Percentiles rank a stretch among this genome's conserved stretches.
phyloP scores from a whole-genome alignment of 1,140 invertebrate species.

The Drosophila carrolli region DNA sequence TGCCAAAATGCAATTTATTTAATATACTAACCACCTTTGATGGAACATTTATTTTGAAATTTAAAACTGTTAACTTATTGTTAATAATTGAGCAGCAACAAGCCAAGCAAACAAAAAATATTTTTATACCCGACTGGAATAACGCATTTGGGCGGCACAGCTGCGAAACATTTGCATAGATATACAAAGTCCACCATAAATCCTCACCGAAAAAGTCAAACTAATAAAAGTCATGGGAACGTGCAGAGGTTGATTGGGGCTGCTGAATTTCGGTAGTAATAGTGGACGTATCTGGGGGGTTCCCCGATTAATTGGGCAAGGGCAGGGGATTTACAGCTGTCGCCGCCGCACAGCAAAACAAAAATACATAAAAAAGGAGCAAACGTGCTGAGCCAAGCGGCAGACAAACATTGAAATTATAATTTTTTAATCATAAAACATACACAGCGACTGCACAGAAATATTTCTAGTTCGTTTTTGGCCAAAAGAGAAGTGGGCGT shows the following conservation, averaged over 20 bases:
- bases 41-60: not conserved
- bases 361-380: conserved; percentile 9
- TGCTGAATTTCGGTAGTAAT: conserved; percentile 4
- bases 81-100: conserved; percentile 28
- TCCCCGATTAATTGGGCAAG: conserved; percentile 61
- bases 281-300: conserved; percentile 11
- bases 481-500: conserved; percentile 1
- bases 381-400: conserved; percentile 39
- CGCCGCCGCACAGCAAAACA: conserved; percentile 23
- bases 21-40: not conserved
- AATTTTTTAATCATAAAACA: conserved; percentile 77
- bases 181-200: conserved; percentile 55
- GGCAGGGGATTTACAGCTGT: conserved; percentile 17
- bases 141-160: conserved; percentile 51
- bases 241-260: conserved; percentile 10
- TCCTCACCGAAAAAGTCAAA: conserved; percentile 67
- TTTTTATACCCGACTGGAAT: conserved; percentile 14
- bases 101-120: conserved; percentile 14
- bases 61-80: conserved; percentile 14
- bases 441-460: conserved; percentile 39
- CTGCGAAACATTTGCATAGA: conserved; percentile 56
- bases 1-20: not conserved
- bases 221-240: conserved; percentile 66
- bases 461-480: conserved; percentile 26
- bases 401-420: conserved; percentile 72